A percentile compares a stretch with the other conserved stretches of the same genome.
Conservation (phyloP, 2,797 vertebrate species). For the Tokudaia tokunoshimensis region DNA sequence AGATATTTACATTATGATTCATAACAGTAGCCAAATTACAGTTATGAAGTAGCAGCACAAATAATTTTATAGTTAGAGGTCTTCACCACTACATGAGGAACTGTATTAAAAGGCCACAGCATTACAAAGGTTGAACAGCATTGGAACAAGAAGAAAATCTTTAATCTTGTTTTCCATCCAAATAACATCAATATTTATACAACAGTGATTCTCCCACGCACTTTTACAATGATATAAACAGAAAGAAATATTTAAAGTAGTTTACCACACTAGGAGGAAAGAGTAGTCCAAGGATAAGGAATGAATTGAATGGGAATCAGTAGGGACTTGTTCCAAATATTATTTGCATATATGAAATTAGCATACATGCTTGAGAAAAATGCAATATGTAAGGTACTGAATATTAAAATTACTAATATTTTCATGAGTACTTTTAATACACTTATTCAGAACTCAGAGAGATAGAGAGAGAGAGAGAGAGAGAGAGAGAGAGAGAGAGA, state of each 20-base stretch:
- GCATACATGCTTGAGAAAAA: not conserved
- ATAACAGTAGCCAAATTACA: not conserved
- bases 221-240: not conserved
- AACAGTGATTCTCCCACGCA: not conserved
- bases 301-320: not conserved
- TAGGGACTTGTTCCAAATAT: not conserved
- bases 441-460: not conserved
- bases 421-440: not conserved
- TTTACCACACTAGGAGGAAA: not conserved
- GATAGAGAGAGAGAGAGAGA: not conserved
- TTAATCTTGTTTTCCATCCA: slow-evolving; percentile 30
- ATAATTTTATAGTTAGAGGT: not conserved
- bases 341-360: not conserved
- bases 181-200: not conserved
- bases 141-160: not conserved
- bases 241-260: not conserved
- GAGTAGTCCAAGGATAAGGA: not conserved
- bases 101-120: not conserved
- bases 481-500: not conserved
- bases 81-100: not conserved
- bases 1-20: not conserved
- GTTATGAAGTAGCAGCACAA: not conserved
- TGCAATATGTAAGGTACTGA: not conserved
- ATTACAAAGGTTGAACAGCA: not conserved
- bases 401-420: not conserved